Conservation (phyloP, 2,888 invertebrate species). For the Parnassius glacialis region DNA sequence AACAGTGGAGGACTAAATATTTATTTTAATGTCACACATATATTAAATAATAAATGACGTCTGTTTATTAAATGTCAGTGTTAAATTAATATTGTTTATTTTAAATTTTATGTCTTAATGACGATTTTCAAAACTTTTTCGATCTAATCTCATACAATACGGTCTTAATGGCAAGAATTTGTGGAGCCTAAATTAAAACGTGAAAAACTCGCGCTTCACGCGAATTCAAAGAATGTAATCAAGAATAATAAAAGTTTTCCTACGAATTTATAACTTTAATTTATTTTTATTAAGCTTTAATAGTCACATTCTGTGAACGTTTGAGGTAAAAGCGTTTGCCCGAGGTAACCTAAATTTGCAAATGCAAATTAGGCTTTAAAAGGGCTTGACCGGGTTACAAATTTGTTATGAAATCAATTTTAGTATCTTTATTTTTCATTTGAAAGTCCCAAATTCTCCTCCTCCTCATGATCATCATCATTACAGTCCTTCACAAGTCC, state of each 20-base stretch:
- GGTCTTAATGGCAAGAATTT: slow-evolving; percentile 19
- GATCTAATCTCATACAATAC: slow-evolving; percentile 18
- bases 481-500: too few species aligned
- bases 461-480: too few species aligned
- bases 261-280: slow-evolving; percentile 2
- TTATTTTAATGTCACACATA: too few species aligned
- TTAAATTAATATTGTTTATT: too few species aligned
- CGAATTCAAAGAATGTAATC: slow-evolving; percentile 24
- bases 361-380: slow-evolving; percentile 22
- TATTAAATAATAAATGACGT: too few species aligned
- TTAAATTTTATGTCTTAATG: not conserved
- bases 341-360: slow-evolving; percentile 8
- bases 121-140: slow-evolving; percentile 11
- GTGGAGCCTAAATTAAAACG: slow-evolving; percentile 10
- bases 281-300: slow-evolving; percentile 15
- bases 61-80: too few species aligned
- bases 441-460: not conserved
- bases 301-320: slow-evolving; percentile 4
- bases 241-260: slow-evolving; percentile 20
- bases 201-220: slow-evolving; percentile 4
- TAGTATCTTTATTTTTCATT: slow-evolving; percentile 20
- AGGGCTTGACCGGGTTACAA: slow-evolving; percentile 19
- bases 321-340: not conserved
- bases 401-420: slow-evolving; percentile 17
- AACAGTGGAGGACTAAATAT: too few species aligned